Percentiles rank a stretch among this genome's conserved stretches.
Conservation (phyloP, 2,888 invertebrate species). For the Cephus runcator region DNA sequence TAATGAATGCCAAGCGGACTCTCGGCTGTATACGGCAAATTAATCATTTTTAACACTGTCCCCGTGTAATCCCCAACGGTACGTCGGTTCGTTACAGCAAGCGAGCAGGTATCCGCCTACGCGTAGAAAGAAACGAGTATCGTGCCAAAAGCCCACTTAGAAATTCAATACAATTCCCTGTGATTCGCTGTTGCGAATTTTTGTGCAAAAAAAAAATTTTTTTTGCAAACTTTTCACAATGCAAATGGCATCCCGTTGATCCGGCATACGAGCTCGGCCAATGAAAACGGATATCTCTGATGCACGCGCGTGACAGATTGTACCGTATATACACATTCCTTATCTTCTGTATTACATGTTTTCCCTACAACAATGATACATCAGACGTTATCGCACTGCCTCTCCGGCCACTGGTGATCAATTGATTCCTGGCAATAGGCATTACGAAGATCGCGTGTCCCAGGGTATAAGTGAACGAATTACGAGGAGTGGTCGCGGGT, state of each 20-base stretch:
- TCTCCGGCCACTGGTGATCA: slow-evolving; percentile 28
- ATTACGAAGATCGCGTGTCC: slow-evolving; percentile 14
- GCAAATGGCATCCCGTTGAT: too few species aligned
- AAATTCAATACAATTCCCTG: too few species aligned
- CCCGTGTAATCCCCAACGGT: neutral
- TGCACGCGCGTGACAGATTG: neutral
- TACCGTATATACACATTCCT: neutral
- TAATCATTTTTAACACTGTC: neutral
- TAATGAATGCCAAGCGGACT: neutral
- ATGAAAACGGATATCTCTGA: neutral
- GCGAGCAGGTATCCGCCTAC: too few species aligned
- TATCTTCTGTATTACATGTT: neutral
- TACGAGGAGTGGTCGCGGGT: too few species aligned
- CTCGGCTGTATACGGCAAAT: neutral
- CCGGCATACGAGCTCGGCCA: neutral
- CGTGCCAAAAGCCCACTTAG: too few species aligned
- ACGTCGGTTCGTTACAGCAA: neutral
- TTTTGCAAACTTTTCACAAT: too few species aligned
- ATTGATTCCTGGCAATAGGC: slow-evolving; percentile 29
- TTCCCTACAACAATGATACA: slow-evolving; percentile 22
- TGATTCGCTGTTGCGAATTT: too few species aligned
- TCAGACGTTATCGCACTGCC: slow-evolving; percentile 30
- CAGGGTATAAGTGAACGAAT: slow-evolving; percentile 1
- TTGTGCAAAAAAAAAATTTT: too few species aligned
- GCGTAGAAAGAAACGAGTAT: too few species aligned